phyloP scores from a whole-genome alignment of 1,140 invertebrate species.

The Drosophila varians region DNA sequence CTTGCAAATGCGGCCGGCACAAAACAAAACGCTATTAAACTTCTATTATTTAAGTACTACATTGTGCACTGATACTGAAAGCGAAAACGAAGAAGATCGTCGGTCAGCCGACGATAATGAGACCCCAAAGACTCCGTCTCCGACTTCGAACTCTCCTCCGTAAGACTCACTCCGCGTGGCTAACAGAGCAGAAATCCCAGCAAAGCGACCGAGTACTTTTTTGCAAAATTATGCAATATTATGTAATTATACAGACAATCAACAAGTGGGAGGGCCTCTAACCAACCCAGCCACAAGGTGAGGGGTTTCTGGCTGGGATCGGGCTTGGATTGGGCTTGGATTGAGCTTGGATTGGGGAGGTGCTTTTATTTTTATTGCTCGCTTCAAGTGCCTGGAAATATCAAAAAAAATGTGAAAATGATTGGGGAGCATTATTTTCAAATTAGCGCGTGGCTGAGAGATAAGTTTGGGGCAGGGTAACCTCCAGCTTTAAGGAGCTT shows the following conservation, averaged over 20 bases:
- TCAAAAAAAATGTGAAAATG: conserved; percentile 67
- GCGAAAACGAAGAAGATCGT: conserved; percentile 55
- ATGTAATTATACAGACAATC: conserved; percentile 81
- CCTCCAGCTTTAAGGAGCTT: too few species aligned
- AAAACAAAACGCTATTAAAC: conserved; percentile 82
- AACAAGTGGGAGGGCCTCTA: conserved; percentile 40
- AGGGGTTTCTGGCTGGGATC: background rate
- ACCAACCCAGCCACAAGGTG: conserved; percentile 14
- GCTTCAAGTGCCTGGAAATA: conserved; percentile 33
- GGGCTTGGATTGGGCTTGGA: background rate
- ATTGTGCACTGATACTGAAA: conserved; percentile 78
- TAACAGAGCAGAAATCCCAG: conserved; percentile 79
- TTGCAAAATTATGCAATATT: conserved; percentile 81
- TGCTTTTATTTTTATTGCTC: conserved; percentile 30
- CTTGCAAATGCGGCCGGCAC: conserved; percentile 60
- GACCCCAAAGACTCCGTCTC: conserved; percentile 31
- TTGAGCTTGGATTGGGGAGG: conserved; percentile 5
- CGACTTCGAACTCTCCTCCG: too few species aligned
- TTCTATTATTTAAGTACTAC: conserved; percentile 82
- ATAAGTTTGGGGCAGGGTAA: conserved; percentile 28
- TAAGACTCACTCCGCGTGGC: conserved; percentile 40
- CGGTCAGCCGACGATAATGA: conserved; percentile 58
- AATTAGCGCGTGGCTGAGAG: conserved; percentile 73
- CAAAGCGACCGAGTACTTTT: conserved; percentile 58
- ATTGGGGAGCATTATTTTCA: conserved; percentile 80